Evolutionary conservation across 2,113 vertebrate genomes (phyloP).

Genomic region (Lagopus leucura): DNA sequence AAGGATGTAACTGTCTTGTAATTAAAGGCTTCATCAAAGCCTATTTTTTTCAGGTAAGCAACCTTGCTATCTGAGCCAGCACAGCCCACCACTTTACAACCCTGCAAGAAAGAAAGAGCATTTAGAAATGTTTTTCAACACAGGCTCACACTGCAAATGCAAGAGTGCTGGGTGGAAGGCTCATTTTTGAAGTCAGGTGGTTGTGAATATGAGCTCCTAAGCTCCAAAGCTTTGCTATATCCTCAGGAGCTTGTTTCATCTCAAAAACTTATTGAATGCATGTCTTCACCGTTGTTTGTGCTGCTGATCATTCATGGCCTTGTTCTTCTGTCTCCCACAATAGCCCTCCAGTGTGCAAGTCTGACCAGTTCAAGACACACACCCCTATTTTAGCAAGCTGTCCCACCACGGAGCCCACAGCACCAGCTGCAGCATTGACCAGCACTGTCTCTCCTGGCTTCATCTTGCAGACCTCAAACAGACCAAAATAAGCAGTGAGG

Average conservation of each 20-base stretch:
- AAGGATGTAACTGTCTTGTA: conserved; percentile 87
- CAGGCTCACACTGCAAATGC: not conserved
- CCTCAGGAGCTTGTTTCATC: not conserved
- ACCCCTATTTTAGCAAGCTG: conserved; percentile 90
- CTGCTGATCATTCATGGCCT: not conserved
- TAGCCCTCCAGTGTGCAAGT: not conserved
- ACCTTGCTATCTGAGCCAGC: conserved; percentile 87
- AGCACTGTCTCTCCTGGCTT: conserved; percentile 86
- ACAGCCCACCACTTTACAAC: conserved; percentile 88
- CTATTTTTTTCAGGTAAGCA: conserved; percentile 84
- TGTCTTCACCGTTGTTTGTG: not conserved
- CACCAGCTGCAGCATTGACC: conserved; percentile 89
- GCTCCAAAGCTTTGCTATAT: not conserved
- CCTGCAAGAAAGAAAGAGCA: conserved; percentile 55
- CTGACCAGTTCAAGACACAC: conserved; percentile 21
- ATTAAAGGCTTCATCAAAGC: conserved; percentile 90
- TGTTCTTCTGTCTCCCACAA: not conserved
- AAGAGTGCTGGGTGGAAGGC: not conserved
- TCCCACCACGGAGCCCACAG: conserved; percentile 87
- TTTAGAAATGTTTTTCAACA: not conserved
- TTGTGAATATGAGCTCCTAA: not conserved
- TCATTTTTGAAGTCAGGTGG: not conserved
- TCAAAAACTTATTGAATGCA: not conserved
- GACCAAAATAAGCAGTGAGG: conserved; percentile 86
- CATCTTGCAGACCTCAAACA: conserved; percentile 82